Base-by-base conservation (phyloP, 2,888 invertebrate species). In the Encarsia formosa region DNA sequence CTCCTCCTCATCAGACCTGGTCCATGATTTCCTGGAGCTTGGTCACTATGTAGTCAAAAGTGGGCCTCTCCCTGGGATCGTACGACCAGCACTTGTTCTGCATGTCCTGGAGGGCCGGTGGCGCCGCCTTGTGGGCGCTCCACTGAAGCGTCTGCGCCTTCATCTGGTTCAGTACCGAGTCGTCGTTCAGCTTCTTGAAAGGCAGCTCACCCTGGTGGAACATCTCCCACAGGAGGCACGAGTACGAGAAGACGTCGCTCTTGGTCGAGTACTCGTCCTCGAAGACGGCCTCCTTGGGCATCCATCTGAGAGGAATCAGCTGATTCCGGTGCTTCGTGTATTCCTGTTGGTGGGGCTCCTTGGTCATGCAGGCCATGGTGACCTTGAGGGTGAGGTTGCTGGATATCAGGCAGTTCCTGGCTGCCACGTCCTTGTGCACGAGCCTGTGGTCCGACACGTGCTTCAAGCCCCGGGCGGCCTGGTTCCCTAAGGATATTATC, bases 261-360 rank as follows among this genome's bases (percentile, higher is more conserved):
- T 94, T 94, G 37, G 89, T 88, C 13, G 94, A 92, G 72, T 85
- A 93, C 57, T 94, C 93, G 52, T 91, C 91, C 64, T 95, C 94
- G 60, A 88, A 78, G 1, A 92, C 87, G 2, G 92, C 92, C 72
- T 97, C 96, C 16, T 84, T 81, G 0, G 95, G 89, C 71, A 94
- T 72, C 96, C 96, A 96, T 61, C 96, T 83, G 11, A 95, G 76
- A 0, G 95, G 94, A 40, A 95, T 82, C 62, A 88, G 81, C 81
- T 88, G 75, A 67, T 92, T 91, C 54, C 87, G 84, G 65, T 89
- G 82, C 63, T 88, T 88, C 71, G 83, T 89, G 75, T 96, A 97
- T 70, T 97, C 95, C 61, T 87, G 86, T 38, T 88, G 87, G 72
- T 95, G 91, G 0, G 92, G 90, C 62, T 91, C 94, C 63, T 87